Evolutionary conservation across 2,888 invertebrate genomes (phyloP), one percentile per base, ranked within the genome.

Genomic region (Syrphus vitripennis): DNA sequence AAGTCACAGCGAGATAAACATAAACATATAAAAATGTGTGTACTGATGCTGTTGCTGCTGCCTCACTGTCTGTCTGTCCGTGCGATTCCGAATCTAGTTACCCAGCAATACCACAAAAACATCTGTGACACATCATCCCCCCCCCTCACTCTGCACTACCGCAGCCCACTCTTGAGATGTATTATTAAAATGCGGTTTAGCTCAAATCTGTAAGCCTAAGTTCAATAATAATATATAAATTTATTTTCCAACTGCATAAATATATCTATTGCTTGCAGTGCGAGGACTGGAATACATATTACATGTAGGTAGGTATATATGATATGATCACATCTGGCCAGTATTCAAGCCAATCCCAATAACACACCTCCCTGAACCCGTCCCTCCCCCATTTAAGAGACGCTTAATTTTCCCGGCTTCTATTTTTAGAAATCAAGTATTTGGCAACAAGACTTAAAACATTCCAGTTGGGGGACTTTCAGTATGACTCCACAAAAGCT

Each of bases 351-450:
- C 74, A 61, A 63, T 16, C 55, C 53, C 31, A 59, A 34, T 61
- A 72, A 57, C 12, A 42, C 42, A 50, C 31, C 14, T 9, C 26
- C 16, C 14, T 31, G 4, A 3, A 3, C 40, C 4, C 9, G 4
- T 21, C 59, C 37, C 16, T 1, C 7, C 29, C 5, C 2, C 29
- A 34, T 42, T 61, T 34, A 61, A 69, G 71, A 67, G 84, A 71
- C 80, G 53, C 70, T 65, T 57, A 63, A 74, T 63, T 74, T 75
- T 80, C 80, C 84, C 76, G 80, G 76, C 55, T 48, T 69, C 86
- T 86, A 86, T 86, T 86, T 86, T 77, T 86, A 81, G 86, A 86
- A 86, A 81, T 86, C 86, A 81, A 81, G 86, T 86, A 77, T 86
- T 86, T 61, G 86, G 81, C 86, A 81, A 77, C 81, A 72, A 86